Percentiles rank a stretch among this genome's conserved stretches.
Evolutionary conservation across 2,888 invertebrate genomes (phyloP).

Genomic region (Caenorhabditis japonica): DNA sequence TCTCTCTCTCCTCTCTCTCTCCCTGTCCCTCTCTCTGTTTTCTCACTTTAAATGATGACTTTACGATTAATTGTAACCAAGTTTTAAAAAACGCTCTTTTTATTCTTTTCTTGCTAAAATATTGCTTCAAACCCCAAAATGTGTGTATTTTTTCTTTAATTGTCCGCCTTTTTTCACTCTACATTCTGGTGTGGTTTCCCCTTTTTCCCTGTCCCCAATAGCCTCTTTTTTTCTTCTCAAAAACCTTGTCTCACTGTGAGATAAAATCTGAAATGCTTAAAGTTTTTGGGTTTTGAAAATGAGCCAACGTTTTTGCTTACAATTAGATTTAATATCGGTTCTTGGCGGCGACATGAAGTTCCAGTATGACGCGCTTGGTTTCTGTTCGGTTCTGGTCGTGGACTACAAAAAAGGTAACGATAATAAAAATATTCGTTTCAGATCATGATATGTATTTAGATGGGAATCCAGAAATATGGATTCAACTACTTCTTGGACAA

Average conservation of each 20-base stretch:
- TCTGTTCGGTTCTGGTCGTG: too few relatives aligned
- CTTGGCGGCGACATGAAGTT: too few relatives aligned
- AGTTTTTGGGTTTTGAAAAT: slow-evolving; percentile 7
- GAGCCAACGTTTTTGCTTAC: too few relatives aligned
- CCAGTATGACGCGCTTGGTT: too few relatives aligned
- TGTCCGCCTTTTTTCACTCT: slow-evolving; percentile 40
- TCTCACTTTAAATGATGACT: slow-evolving; percentile 4
- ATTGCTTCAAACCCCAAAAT: slow-evolving; percentile 16
- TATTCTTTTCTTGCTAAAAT: slow-evolving; percentile 25
- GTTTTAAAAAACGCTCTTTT: slow-evolving; percentile 7
- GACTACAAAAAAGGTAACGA: too few relatives aligned
- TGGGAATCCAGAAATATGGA: too few relatives aligned
- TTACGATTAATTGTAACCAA: slow-evolving; percentile 3
- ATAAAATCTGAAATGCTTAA: slow-evolving; percentile 39
- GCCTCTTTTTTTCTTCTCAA: slow-evolving; percentile 23
- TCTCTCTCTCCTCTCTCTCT: slow-evolving; percentile 11
- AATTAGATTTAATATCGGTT: too few relatives aligned
- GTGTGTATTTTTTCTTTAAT: slow-evolving; percentile 2
- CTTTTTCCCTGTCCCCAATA: slow-evolving; percentile 22
- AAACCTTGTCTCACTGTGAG: slow-evolving; percentile 30
- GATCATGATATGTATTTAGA: too few relatives aligned
- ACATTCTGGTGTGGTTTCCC: slow-evolving; percentile 32
- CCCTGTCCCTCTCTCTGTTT: too few relatives aligned
- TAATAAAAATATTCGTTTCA: too few relatives aligned
- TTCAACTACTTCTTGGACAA: too few relatives aligned